These are phyloP conservation scores for Hypotaenidia okinawae DNA, from an alignment of 2,797 vertebrate genomes.

Conservation along the genomic window DNA sequence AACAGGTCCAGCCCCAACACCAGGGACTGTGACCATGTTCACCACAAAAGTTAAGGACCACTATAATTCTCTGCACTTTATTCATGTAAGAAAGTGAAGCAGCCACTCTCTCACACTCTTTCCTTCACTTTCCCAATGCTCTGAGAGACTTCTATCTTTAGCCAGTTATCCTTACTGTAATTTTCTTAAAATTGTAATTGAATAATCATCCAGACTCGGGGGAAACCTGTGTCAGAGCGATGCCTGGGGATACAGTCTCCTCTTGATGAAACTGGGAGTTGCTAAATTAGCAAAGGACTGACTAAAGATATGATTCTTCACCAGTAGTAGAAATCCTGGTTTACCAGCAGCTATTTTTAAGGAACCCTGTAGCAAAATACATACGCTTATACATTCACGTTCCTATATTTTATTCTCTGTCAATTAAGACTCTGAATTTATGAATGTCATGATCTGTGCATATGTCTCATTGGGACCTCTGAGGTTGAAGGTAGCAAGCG, in stretches of 20 bases:
- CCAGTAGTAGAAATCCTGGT: neutral
- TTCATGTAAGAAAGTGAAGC: neutral
- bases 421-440: neutral
- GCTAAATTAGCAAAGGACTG: neutral
- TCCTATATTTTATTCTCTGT: neutral
- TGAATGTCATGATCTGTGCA: neutral
- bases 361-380: neutral
- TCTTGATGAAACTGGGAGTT: neutral
- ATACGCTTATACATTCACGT: neutral
- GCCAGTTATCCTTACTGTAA: conserved; percentile 17
- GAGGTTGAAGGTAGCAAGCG: neutral
- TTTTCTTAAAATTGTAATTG: conserved; percentile 51
- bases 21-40: neutral
- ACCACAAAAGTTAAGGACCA: neutral
- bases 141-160: conserved; percentile 43
- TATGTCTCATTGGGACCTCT: neutral
- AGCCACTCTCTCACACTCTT: neutral
- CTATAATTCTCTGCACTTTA: neutral
- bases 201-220: neutral
- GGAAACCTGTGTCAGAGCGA: conserved; percentile 39
- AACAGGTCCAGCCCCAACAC: neutral
- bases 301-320: neutral
- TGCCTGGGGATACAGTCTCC: neutral
- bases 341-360: neutral
- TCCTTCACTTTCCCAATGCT: neutral